phyloP scores from a whole-genome alignment of 2,797 vertebrate species.

The Periophthalmus magnuspinnatus region DNA sequence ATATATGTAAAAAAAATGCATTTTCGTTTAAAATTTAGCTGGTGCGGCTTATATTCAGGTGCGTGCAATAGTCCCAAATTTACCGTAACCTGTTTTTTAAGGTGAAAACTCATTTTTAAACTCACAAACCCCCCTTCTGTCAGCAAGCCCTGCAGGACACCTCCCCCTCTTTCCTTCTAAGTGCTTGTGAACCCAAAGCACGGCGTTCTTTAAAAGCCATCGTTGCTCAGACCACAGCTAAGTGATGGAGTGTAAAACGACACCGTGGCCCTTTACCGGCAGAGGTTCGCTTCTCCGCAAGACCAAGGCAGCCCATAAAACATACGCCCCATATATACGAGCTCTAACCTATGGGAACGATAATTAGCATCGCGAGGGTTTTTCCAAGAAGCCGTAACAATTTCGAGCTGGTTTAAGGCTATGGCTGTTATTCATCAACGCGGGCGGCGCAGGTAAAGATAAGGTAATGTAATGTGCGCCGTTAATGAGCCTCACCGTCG shows the following conservation, averaged over 20 bases:
- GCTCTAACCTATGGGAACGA: slow-evolving; percentile 51
- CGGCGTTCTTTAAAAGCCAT: slow-evolving; percentile 54
- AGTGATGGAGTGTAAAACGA: slow-evolving; percentile 55
- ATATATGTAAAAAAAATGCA: no score
- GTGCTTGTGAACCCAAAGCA: slow-evolving; percentile 34
- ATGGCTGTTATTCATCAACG: slow-evolving; percentile 42
- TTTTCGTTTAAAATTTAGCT: no score
- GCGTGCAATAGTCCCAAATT: no score
- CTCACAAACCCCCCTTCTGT: no score
- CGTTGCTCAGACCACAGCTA: slow-evolving; percentile 49
- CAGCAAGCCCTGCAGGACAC: not conserved
- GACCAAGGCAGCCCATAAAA: slow-evolving; percentile 54
- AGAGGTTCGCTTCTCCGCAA: slow-evolving; percentile 43
- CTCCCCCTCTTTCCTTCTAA: not conserved
- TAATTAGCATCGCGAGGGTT: slow-evolving; percentile 63
- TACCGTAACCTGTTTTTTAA: no score
- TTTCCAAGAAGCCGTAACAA: slow-evolving; percentile 48
- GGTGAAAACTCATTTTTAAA: no score
- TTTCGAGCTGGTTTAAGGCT: slow-evolving; percentile 28
- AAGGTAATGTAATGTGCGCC: slow-evolving; percentile 44
- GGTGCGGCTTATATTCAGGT: no score
- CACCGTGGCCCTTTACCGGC: slow-evolving; percentile 46
- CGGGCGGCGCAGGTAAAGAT: slow-evolving; percentile 34
- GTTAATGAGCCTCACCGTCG: slow-evolving; percentile 53
- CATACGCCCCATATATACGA: slow-evolving; percentile 31